These are phyloP conservation scores for Tokudaia tokunoshimensis DNA, from an alignment of 2,797 vertebrate species.

Conservation along the genomic window DNA sequence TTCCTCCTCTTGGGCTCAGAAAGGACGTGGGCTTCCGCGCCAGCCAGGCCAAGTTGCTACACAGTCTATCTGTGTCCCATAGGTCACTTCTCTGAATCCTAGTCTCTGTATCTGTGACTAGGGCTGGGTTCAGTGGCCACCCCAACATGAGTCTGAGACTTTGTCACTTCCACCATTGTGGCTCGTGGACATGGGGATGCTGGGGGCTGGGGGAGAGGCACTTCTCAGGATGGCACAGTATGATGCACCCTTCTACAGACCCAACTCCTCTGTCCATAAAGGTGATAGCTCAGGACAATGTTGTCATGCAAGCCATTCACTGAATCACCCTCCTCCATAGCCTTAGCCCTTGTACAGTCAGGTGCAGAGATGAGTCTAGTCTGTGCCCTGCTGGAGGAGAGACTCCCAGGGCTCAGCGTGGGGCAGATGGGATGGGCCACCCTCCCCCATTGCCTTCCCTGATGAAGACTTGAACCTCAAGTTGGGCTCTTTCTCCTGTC, in stretches of 20 bases:
- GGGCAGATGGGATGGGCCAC: rapidly evolving
- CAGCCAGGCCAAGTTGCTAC: not conserved
- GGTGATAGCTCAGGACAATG: slow-evolving; percentile 66
- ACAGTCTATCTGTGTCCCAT: not conserved
- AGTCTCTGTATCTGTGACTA: not conserved
- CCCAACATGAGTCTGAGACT: not conserved
- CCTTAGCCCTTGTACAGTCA: not conserved
- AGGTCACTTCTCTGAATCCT: not conserved
- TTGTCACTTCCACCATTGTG: rapidly evolving
- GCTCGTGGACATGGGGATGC: not conserved
- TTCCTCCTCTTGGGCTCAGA: not conserved
- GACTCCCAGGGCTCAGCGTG: slow-evolving; percentile 64
- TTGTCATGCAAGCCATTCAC: slow-evolving; percentile 70
- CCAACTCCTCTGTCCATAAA: not conserved
- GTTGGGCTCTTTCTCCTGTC: not conserved
- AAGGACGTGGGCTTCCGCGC: not conserved
- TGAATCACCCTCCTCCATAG: not conserved
- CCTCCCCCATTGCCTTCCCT: not conserved
- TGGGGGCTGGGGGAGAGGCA: rapidly evolving
- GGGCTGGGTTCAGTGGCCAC: rapidly evolving
- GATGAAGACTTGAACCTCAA: not conserved
- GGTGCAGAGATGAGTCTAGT: not conserved
- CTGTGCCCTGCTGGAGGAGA: not conserved
- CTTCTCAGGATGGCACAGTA: not conserved
- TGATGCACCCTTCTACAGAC: not conserved